These are phyloP conservation scores for Hypotaenidia okinawae DNA, from an alignment of 2,797 vertebrate species.

Conservation along the genomic window DNA sequence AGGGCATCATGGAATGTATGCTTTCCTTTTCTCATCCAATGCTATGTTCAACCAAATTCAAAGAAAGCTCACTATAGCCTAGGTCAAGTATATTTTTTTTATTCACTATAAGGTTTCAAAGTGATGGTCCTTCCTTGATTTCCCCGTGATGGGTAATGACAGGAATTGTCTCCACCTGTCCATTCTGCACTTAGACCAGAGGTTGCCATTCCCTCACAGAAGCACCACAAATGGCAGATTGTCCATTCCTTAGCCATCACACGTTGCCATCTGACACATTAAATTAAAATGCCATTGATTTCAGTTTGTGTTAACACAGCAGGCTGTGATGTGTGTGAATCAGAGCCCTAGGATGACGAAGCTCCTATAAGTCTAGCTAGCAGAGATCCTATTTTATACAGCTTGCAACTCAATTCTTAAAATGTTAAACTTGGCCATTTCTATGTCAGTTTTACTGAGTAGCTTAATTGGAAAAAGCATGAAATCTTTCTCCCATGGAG, in stretches of 20 bases:
- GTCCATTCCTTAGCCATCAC: neutral
- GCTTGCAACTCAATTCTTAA: neutral
- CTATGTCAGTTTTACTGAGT: neutral
- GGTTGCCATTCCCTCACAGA: neutral
- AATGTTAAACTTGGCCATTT: neutral
- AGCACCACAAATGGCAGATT: neutral
- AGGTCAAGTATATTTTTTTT: neutral
- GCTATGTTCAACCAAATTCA: neutral
- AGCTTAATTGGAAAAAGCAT: conserved; percentile 2
- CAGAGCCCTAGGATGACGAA: neutral
- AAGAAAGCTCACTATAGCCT: neutral
- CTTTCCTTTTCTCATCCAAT: neutral
- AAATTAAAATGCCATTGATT: conserved; percentile 9
- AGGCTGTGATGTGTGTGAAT: neutral
- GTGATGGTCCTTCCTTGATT: neutral
- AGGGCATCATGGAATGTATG: neutral
- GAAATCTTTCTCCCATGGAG: neutral
- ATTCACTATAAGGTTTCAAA: neutral
- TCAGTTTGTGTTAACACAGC: neutral
- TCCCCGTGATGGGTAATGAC: neutral
- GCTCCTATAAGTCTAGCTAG: neutral
- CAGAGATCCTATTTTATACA: neutral
- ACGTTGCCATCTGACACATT: neutral
- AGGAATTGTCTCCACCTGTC: neutral
- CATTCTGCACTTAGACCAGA: neutral